A percentile compares a stretch with the other conserved stretches of the same genome.
These are phyloP conservation scores for Galeopterus variegatus DNA, from an alignment of 2,113 vertebrate species.

Conservation along the genomic window DNA sequence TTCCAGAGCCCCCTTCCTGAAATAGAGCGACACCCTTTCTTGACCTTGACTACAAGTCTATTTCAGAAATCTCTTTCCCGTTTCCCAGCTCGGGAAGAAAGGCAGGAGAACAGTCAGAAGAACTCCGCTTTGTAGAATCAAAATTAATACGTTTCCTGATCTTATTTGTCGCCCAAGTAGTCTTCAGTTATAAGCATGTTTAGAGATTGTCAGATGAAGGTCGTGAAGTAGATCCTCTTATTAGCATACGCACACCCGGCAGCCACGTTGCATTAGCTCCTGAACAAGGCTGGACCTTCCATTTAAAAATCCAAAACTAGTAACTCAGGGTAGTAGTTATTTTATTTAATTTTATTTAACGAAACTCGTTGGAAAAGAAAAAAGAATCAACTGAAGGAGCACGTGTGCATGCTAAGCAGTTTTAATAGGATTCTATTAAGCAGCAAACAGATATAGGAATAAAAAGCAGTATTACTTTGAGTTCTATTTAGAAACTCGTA, in stretches of 20 bases:
- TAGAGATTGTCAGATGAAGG: slow-evolving; percentile 75
- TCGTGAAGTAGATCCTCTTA: slow-evolving; percentile 75
- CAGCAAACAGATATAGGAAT: background rate
- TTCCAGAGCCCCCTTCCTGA: slow-evolving; percentile 54
- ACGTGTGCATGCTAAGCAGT: background rate
- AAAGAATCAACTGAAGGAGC: background rate
- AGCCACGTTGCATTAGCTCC: background rate
- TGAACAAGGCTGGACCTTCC: background rate
- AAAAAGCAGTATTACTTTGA: slow-evolving; percentile 33
- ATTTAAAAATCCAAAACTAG: background rate
- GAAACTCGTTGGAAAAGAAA: background rate
- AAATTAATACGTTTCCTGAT: slow-evolving; percentile 41
- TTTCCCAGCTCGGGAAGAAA: slow-evolving; percentile 7
- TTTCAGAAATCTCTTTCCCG: slow-evolving; percentile 53
- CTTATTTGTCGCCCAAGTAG: background rate
- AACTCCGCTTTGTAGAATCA: background rate
- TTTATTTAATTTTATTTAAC: slow-evolving; percentile 42
- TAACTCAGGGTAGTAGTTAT: background rate
- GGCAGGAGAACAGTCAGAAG: background rate
- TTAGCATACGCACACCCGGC: background rate
- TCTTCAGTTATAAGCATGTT: slow-evolving; percentile 7
- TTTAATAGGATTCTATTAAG: background rate
- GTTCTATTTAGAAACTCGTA: slow-evolving; percentile 26
- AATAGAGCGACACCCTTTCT: slow-evolving; percentile 40
- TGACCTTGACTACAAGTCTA: slow-evolving; percentile 82